These are phyloP conservation scores for Xyrauchen texanus DNA, from an alignment of 2,113 vertebrate genomes.

Conservation along the genomic window DNA sequence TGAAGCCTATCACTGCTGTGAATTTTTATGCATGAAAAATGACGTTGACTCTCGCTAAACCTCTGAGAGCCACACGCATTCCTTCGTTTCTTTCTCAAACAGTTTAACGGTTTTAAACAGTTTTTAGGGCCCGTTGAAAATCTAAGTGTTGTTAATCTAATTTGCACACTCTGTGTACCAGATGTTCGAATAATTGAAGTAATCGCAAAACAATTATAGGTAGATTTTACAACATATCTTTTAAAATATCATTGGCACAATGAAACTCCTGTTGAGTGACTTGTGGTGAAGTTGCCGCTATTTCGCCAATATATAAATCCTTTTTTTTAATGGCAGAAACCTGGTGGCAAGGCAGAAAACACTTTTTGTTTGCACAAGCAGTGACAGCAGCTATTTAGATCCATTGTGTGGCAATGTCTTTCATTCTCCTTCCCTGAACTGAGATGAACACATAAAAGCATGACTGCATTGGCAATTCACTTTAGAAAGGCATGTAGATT, in stretches of 20 bases:
- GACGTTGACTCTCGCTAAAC: conserved; percentile 19
- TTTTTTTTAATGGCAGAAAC: conserved; percentile 1
- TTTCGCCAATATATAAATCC: neutral
- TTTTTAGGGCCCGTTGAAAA: conserved; percentile 16
- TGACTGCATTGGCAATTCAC: conserved; percentile 38
- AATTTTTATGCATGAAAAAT: conserved; percentile 46
- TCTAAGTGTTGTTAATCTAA: conserved; percentile 1
- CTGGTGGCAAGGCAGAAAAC: conserved; percentile 13
- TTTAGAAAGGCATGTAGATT: conserved; percentile 47
- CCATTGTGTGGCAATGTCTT: conserved; percentile 31
- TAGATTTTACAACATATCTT: conserved; percentile 5
- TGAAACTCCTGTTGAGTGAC: conserved; percentile 21
- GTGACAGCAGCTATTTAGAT: conserved; percentile 26
- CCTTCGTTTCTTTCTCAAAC: conserved; percentile 11
- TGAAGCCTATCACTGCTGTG: conserved; percentile 47
- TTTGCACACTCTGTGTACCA: conserved; percentile 16
- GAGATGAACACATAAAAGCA: conserved; percentile 34
- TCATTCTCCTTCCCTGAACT: conserved; percentile 17
- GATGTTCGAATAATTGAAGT: conserved; percentile 41
- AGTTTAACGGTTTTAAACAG: conserved; percentile 27
- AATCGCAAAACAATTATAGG: conserved; percentile 25
- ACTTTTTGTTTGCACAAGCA: neutral
- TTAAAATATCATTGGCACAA: neutral
- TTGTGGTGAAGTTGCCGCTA: conserved; percentile 12
- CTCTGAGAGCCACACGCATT: neutral